Conservation (phyloP, 2,888 invertebrate species). For the Ennomos fuscantarius region DNA sequence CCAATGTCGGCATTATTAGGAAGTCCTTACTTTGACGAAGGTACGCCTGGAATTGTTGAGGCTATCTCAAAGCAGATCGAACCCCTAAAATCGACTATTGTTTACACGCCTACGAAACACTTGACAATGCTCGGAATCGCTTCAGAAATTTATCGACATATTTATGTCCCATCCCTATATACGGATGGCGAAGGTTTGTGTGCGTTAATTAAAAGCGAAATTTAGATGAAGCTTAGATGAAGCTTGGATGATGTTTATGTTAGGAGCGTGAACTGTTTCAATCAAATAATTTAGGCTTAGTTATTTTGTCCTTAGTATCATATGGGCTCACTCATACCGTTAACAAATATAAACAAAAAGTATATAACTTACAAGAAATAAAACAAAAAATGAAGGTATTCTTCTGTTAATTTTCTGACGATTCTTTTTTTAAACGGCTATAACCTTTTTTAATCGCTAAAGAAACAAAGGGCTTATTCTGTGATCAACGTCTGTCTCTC, state of each 20-base stretch:
- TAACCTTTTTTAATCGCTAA: too few species aligned
- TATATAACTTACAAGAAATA: too few species aligned
- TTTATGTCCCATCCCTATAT: constrained; percentile 39
- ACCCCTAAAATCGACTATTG: constrained; percentile 63
- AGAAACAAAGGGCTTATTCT: too few species aligned
- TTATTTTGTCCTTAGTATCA: too few species aligned
- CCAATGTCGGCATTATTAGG: constrained; percentile 72
- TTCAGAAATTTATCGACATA: constrained; percentile 47
- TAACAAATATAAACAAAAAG: too few species aligned
- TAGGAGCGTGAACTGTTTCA: constrained; percentile 3
- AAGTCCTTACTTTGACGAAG: constrained; percentile 77
- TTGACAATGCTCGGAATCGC: constrained; percentile 45
- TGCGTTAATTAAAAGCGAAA: constrained; percentile 34
- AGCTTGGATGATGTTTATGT: constrained; percentile 18
- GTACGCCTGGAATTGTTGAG: constrained; percentile 69
- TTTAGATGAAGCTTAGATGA: constrained; percentile 22
- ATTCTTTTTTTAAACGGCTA: too few species aligned
- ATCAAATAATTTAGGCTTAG: constrained; percentile 8
- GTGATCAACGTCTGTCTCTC: too few species aligned
- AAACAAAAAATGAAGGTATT: too few species aligned
- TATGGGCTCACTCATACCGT: too few species aligned
- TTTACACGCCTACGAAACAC: constrained; percentile 52
- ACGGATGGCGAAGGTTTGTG: constrained; percentile 25
- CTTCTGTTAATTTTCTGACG: too few species aligned
- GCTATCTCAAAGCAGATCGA: constrained; percentile 68